Conservation (phyloP, 1,140 invertebrate species). For the Epicauta chinensis region DNA sequence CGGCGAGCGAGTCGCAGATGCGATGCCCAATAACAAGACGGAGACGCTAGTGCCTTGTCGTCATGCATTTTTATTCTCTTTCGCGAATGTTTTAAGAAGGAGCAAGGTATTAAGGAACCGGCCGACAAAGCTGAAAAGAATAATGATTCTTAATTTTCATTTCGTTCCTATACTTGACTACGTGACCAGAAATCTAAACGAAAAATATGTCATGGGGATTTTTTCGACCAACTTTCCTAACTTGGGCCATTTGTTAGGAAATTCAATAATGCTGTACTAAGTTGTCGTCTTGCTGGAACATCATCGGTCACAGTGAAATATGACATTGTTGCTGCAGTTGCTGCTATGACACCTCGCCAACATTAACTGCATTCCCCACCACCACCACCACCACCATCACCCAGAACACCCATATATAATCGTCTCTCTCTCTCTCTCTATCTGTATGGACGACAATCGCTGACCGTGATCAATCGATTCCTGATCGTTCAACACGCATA, state of each 20-base stretch:
- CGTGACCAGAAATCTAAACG: slow-evolving; percentile 40
- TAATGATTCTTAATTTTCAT: slow-evolving; percentile 46
- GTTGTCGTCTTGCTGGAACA: slow-evolving; percentile 39
- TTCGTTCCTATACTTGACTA: slow-evolving; percentile 41
- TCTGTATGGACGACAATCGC: slow-evolving; percentile 18
- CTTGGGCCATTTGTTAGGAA: slow-evolving; percentile 41
- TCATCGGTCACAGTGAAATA: slow-evolving; percentile 41
- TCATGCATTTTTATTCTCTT: slow-evolving; percentile 33
- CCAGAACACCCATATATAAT: background rate
- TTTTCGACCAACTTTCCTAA: slow-evolving; percentile 38
- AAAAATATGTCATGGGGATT: slow-evolving; percentile 37
- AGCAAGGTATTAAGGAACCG: slow-evolving; percentile 40
- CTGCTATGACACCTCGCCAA: background rate
- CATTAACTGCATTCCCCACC: background rate
- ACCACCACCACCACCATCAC: background rate
- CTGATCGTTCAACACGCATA: slow-evolving; percentile 15
- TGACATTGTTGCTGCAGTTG: slow-evolving; percentile 24
- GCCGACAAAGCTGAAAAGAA: slow-evolving; percentile 43
- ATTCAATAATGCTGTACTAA: slow-evolving; percentile 42
- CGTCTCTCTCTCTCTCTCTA: no score
- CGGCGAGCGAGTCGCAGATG: slow-evolving; percentile 35
- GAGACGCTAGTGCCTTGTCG: slow-evolving; percentile 25
- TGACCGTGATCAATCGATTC: slow-evolving; percentile 19
- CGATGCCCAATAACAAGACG: slow-evolving; percentile 38
- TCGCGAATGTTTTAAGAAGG: slow-evolving; percentile 40